phyloP scores from a whole-genome alignment of 2,797 vertebrate genomes.

The Falco concolor region DNA sequence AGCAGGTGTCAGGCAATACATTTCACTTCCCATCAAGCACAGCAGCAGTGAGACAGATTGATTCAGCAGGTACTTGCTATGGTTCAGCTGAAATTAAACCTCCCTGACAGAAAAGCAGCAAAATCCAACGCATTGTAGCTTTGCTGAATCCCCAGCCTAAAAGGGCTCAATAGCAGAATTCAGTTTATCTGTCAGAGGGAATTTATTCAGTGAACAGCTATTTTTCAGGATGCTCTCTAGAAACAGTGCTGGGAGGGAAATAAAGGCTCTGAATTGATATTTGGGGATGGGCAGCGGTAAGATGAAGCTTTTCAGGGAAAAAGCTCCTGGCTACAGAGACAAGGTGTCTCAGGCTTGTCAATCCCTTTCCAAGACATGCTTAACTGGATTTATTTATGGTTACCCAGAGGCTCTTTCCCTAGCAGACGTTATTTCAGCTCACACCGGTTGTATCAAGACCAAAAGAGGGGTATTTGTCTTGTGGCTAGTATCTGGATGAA shows the following conservation, averaged over 20 bases:
- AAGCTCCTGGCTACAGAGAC: background rate
- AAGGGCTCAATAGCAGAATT: background rate
- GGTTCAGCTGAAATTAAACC: background rate
- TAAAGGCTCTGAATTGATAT: background rate
- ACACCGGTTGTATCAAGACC: background rate
- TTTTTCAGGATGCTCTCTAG: background rate
- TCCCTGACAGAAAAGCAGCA: background rate
- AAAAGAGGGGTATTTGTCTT: background rate
- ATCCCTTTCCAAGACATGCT: background rate
- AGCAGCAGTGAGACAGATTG: background rate
- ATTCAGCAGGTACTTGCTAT: background rate
- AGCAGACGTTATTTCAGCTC: background rate
- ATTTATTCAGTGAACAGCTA: background rate
- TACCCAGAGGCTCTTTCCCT: background rate
- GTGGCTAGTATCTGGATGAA: background rate
- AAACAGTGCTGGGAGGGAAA: fast-evolving
- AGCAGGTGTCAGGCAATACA: constrained; percentile 5
- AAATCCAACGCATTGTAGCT: background rate
- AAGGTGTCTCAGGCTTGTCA: background rate
- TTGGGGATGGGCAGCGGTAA: background rate
- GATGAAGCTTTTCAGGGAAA: background rate
- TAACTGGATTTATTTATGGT: background rate
- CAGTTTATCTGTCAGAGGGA: background rate
- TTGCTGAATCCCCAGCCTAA: background rate
- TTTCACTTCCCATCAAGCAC: background rate